Evolutionary conservation across 2,113 vertebrate species (phyloP).

Genomic region (Gnathonemus longibarbis): DNA sequence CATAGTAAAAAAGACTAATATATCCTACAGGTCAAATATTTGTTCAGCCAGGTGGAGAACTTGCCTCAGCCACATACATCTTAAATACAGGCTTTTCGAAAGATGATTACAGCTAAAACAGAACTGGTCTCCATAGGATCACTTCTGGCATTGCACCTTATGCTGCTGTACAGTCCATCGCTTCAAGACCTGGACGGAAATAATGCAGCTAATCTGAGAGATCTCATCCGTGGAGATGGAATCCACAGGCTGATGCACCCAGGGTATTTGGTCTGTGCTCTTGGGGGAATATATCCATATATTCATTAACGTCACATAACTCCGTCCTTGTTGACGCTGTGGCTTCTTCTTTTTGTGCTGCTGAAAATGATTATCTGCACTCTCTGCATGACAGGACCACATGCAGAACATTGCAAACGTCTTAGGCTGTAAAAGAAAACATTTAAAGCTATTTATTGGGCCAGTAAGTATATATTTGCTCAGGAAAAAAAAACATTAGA

Average conservation of each 20-base stretch:
- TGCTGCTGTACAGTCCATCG: background rate
- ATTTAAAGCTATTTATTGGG: background rate
- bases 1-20: background rate
- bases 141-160: background rate
- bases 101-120: background rate
- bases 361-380: background rate
- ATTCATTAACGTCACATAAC: background rate
- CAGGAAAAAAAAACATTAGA: background rate
- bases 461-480: background rate
- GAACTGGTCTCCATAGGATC: background rate
- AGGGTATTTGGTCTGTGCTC: background rate
- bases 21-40: background rate
- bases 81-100: background rate
- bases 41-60: background rate
- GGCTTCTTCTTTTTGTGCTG: background rate
- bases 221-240: background rate
- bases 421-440: background rate
- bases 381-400: background rate
- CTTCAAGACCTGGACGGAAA: background rate
- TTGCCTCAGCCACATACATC: background rate
- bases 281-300: background rate
- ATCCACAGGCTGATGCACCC: background rate
- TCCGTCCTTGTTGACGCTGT: background rate
- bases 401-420: background rate
- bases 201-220: conserved; percentile 6